Base-by-base conservation (phyloP, 92 coral and sea anemone species). In the Bergia puertoricense region DNA sequence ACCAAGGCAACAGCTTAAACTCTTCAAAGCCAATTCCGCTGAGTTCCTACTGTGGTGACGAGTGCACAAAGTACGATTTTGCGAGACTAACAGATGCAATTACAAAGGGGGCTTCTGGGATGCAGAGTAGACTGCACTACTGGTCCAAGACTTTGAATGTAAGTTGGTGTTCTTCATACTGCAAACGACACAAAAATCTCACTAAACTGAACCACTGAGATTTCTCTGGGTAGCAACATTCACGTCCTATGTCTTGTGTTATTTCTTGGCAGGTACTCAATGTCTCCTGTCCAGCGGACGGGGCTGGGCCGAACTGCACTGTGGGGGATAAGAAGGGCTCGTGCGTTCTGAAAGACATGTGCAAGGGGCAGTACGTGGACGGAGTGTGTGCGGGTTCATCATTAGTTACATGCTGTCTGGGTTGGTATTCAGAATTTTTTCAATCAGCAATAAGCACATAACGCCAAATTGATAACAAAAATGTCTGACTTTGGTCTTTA, bases 31-130 rank as follows among this genome's bases (percentile, higher is more conserved):
- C 94, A 16, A 86, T 88, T 22, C 67, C 88, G 13, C 81, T 93
- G 37, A 83, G 79, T 20, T 85, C 68, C 4, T 89, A 77, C 67
- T 91, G 86, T 42, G 85, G 37, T 59, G 88, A 86, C 48, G 69
- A 36, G 14, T 84, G 87, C 42, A 90, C 89, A 50, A 91, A 89
- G 68, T 93, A 92, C 85, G 91, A 90, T 77, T 93, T 93, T 78
- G 90, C 76, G 2, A 39, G 79, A 80, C 82, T 93, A 71, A 89
- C 96, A 38, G 44, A 81, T 40, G 92, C 89, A 6, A 80, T 93
- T 42, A 81, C 54, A 11, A 72, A 88, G 16, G 81, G 80, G 37
- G 51, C 79, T 10, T 2, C 71, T 20, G 79, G 82, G 1, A 54
- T 90, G 46, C 71, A 84, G n/a, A 81, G 23, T 50, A 77, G 86